Base-by-base conservation (phyloP, 2,797 vertebrate genomes). In the Crenuchus spilurus region DNA sequence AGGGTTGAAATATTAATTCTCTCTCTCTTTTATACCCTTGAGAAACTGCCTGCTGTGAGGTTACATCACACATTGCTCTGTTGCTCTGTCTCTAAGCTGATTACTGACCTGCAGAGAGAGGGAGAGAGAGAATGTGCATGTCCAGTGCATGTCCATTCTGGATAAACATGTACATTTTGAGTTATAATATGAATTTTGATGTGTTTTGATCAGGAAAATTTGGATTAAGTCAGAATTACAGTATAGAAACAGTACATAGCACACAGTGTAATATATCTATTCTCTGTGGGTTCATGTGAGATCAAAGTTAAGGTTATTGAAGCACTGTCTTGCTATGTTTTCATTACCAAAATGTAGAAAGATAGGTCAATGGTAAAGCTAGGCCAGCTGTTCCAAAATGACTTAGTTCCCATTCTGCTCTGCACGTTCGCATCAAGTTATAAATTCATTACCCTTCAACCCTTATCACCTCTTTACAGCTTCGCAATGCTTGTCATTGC, bases 81-180 rank as follows among this genome's bases (percentile, higher is more conserved):
- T 39, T 81, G 55, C 72, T 37, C 70, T 26, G 24, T 74, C 77
- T 87, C 68, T 79, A 84, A 87, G 84, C 83, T 84, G 75, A 86
- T 87, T 84, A 85, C 24, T 46, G 60, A 49, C 7, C 39, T 63
- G 49, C 30, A 55, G 30, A 76, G 28, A 70, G 69, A 62, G 55
- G 20, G 6, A 31, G n/a, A 0, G n/a, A 18, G 16, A 35, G 57
- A 10, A 18, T 11, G 35, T 14, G 30, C 46, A 55, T 62, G 48
- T 24, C 26, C 37, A 64, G 4, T 14, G 20, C 58, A 37, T 49
- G 62, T 61, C 46, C 11, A 10, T 41, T 74, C 39, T 49, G 3
- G 33, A 24, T 33, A 35, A 31, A 61, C 16, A 22, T 11, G 52
- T 54, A 57, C 79, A 51, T 68, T 62, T 48, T 62, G 33, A 41